phyloP scores from a whole-genome alignment of 2,113 vertebrate species.

The Gallinago undulata region DNA sequence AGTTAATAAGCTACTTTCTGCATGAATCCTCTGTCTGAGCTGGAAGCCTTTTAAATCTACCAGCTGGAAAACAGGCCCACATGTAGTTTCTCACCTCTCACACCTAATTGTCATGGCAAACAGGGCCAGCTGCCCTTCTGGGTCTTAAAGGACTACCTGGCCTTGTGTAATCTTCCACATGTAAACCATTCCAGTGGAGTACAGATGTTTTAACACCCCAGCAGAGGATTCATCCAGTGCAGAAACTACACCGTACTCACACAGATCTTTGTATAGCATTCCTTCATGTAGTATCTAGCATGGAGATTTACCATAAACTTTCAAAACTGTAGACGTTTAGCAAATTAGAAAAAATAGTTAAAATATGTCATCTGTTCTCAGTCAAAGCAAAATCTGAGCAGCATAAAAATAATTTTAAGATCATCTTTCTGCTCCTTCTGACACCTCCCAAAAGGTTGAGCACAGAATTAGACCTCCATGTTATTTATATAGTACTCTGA shows the following conservation, averaged over 20 bases:
- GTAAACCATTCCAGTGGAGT: background rate
- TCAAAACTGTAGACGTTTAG: background rate
- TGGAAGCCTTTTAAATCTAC: background rate
- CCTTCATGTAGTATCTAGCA: background rate
- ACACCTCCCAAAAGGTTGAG: background rate
- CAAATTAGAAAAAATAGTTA: background rate
- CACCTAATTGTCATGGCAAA: background rate
- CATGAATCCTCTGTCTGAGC: background rate
- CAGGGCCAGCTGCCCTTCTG: background rate
- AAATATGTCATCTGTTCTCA: background rate
- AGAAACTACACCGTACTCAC: background rate
- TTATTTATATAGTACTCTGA: conserved; percentile 33
- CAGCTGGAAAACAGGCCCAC: background rate
- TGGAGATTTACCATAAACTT: background rate
- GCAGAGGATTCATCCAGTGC: background rate
- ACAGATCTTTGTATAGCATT: background rate
- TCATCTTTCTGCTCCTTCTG: conserved; percentile 3
- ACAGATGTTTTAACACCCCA: background rate
- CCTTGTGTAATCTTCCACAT: background rate
- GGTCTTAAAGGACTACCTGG: background rate
- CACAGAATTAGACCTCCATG: conserved; percentile 9
- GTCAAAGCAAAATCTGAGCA: background rate
- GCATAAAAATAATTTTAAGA: conserved; percentile 45
- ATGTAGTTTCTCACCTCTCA: background rate
- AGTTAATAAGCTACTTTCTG: background rate